A percentile compares a stretch with the other conserved stretches of the same genome.
phyloP scores from a whole-genome alignment of 1,140 invertebrate species.

The Diploscapter pachys region DNA sequence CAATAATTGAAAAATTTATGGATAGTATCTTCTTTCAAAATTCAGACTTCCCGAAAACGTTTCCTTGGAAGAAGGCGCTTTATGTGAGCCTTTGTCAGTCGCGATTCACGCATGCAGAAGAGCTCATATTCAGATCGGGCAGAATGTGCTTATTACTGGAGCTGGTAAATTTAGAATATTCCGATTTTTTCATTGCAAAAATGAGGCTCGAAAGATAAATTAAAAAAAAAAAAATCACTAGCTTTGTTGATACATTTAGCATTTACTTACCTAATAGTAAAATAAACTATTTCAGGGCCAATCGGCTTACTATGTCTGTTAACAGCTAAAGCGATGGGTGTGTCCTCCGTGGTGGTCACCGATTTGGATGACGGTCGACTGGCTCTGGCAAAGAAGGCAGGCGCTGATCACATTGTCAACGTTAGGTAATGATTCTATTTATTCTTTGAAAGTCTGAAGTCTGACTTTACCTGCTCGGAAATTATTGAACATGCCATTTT shows the following conservation, averaged over 20 bases:
- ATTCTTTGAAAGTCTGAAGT: too few species aligned
- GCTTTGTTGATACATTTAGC: too few species aligned
- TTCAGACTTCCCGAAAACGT: slow-evolving; percentile 81
- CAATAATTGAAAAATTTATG: too few species aligned
- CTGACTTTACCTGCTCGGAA: too few species aligned
- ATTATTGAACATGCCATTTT: too few species aligned
- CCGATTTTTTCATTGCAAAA: too few species aligned
- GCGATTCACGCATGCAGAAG: slow-evolving; percentile 84
- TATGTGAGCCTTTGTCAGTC: slow-evolving; percentile 86
- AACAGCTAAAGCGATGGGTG: slow-evolving; percentile 83
- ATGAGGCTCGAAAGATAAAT: too few species aligned
- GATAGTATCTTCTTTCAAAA: too few species aligned
- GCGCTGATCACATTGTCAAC: slow-evolving; percentile 73
- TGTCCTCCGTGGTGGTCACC: slow-evolving; percentile 75
- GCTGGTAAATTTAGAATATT: slow-evolving; percentile 64
- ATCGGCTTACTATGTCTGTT: slow-evolving; percentile 82
- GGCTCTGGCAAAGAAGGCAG: slow-evolving; percentile 75
- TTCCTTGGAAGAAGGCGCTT: slow-evolving; percentile 82
- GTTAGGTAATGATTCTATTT: too few species aligned
- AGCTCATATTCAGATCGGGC: slow-evolving; percentile 71
- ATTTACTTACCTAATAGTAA: too few species aligned
- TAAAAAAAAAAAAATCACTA: too few species aligned
- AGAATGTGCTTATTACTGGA: slow-evolving; percentile 78
- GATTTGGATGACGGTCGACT: slow-evolving; percentile 76
- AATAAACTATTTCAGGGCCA: slow-evolving; percentile 65